Conservation (phyloP, 2,113 vertebrate genomes). For the Oncorhynchus masou region DNA sequence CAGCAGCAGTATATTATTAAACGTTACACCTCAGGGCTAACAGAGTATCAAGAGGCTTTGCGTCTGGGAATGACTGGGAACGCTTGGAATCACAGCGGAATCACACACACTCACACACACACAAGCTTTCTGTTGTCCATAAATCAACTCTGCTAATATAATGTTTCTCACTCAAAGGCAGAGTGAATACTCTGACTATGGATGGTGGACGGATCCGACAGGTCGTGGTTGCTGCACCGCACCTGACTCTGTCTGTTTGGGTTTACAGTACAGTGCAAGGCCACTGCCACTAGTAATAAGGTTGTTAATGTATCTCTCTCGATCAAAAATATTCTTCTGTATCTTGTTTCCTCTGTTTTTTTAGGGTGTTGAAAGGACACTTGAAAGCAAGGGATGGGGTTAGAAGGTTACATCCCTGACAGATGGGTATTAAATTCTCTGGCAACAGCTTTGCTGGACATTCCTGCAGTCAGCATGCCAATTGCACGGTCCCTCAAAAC, state of each 20-base stretch:
- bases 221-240: constrained; percentile 61
- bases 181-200: constrained; percentile 79
- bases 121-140: constrained; percentile 82
- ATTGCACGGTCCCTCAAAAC: too few relatives aligned
- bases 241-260: constrained; percentile 57
- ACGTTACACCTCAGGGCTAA: constrained; percentile 95
- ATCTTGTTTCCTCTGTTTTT: constrained; percentile 67
- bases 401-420: constrained; percentile 9
- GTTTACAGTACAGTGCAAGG: constrained; percentile 47
- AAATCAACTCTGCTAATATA: constrained; percentile 90
- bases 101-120: constrained; percentile 35
- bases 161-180: constrained; percentile 86
- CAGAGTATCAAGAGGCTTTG: constrained; percentile 91
- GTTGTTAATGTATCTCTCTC: constrained; percentile 78
- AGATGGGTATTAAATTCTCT: too few relatives aligned
- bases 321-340: constrained; percentile 76
- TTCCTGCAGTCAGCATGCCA: too few relatives aligned
- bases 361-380: constrained; percentile 23
- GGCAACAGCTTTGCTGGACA: too few relatives aligned
- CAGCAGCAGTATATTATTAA: constrained; percentile 98
- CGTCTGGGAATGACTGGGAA: constrained; percentile 82
- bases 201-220: constrained; percentile 56
- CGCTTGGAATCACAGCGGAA: constrained; percentile 76
- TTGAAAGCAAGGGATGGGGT: constrained; percentile 70
- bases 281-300: constrained; percentile 68